phyloP scores from a whole-genome alignment of 2,888 invertebrate genomes.

The Drosophila cognata region DNA sequence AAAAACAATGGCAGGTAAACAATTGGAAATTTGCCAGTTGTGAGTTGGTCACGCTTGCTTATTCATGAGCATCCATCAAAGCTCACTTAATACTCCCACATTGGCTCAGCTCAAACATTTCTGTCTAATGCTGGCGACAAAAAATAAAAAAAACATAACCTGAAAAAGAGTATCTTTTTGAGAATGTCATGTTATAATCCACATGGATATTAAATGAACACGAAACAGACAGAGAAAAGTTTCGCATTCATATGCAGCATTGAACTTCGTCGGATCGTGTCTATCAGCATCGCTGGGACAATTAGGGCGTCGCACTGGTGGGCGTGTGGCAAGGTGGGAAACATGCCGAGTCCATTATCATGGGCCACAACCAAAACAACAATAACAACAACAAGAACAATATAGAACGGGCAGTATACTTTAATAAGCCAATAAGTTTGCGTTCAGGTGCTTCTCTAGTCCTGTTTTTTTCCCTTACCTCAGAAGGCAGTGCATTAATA shows the following conservation, averaged over 20 bases:
- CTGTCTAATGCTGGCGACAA: slow-evolving; percentile 46
- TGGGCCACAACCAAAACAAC: slow-evolving; percentile 26
- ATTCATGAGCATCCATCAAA: slow-evolving; percentile 76
- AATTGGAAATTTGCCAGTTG: slow-evolving; percentile 20
- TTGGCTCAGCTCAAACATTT: slow-evolving; percentile 67
- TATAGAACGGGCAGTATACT: slow-evolving; percentile 62
- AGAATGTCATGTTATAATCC: slow-evolving; percentile 59
- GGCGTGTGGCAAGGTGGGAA: slow-evolving; percentile 7
- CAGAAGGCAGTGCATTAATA: slow-evolving; percentile 70
- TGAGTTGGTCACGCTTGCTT: slow-evolving; percentile 58
- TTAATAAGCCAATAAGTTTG: slow-evolving; percentile 82
- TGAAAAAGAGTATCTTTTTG: slow-evolving; percentile 38
- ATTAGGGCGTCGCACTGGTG: slow-evolving; percentile 34
- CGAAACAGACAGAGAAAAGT: slow-evolving; percentile 31
- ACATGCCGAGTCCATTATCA: slow-evolving; percentile 50
- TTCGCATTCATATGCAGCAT: slow-evolving; percentile 69
- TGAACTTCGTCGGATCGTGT: slow-evolving; percentile 30
- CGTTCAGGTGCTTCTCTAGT: slow-evolving; percentile 56
- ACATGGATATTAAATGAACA: slow-evolving; percentile 66
- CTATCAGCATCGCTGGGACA: slow-evolving; percentile 43
- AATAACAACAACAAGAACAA: slow-evolving; percentile 29
- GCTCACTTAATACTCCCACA: slow-evolving; percentile 74
- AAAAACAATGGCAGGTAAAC: slow-evolving; percentile 3
- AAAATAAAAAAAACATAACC: slow-evolving; percentile 20
- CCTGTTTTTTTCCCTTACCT: slow-evolving; percentile 13